Evolutionary conservation across 1,140 invertebrate genomes (phyloP), one percentile per base, ranked within the genome.

Genomic region (Pachypeltis micranthus): DNA sequence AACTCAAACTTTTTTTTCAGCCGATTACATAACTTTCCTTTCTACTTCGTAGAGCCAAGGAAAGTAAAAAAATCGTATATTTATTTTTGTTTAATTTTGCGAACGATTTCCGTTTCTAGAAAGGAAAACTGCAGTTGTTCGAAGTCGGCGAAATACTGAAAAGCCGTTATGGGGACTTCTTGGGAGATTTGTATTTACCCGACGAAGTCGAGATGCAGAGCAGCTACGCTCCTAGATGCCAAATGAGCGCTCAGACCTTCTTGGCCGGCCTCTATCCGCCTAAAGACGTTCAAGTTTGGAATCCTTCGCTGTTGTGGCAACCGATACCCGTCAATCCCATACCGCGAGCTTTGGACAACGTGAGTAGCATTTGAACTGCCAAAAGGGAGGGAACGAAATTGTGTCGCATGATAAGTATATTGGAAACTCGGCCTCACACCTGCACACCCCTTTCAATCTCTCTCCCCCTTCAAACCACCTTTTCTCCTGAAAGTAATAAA

Each of bases 231-330:
- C 86, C 92, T 64, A 78, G 93, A 39, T 91, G 90, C 70, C 75
- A 93, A 65, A 92, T 91, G 85, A 95, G 90, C 72, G 90, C 88
- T 0, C 82, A 86, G 70, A 78, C 83, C 31, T 79, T 93, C 59
- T 76, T 94, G 24, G 89, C 91, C 4, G 90, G 88, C 24, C 75
- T 96, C 31, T 95, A 84, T 75, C 87, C 86, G 24, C 90, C 91
- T 0, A 72, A 73, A 24, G 74, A 79, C 7, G 74, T 81, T 25
- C 83, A 90, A 70, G 76, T 82, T 63, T 92, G 91, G 81, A 80
- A 90, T 69, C 72, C 78, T 0, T 75, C 83, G 51, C 75, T 96
- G 47, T 69, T 74, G 0, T 96, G 93, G 93, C 88, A 90, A 68
- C 93, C 93, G 0, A 84, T 96, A 68, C 88, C 92, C 1, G 83